These are phyloP conservation scores for Ceratoteleas bidentatus DNA, from an alignment of 1,140 invertebrate genomes.

Conservation along the genomic window DNA sequence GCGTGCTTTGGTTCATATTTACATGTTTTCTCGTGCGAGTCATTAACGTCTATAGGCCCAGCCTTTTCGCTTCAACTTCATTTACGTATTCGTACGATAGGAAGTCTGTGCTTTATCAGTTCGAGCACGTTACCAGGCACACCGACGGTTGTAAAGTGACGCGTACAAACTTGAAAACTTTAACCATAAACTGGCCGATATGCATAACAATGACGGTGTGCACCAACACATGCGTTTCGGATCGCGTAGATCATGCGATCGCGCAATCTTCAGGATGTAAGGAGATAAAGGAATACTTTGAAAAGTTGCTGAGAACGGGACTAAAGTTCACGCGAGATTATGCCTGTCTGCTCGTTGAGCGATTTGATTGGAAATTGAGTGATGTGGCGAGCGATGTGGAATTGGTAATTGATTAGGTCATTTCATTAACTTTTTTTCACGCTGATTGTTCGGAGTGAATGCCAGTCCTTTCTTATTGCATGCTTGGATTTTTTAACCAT, in stretches of 20 bases:
- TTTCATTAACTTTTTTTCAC: not conserved
- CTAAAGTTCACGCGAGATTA: conserved; percentile 48
- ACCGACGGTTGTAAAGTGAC: conserved; percentile 58
- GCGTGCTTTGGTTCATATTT: conserved; percentile 46
- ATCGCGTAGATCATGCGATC: conserved; percentile 53
- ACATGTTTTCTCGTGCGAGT: conserved; percentile 60
- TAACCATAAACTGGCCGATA: conserved; percentile 65
- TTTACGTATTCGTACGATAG: conserved; percentile 62
- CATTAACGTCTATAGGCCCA: conserved; percentile 58
- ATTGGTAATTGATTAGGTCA: conserved; percentile 21
- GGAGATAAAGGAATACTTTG: conserved; percentile 55
- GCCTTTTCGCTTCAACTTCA: conserved; percentile 60
- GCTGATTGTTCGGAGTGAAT: too few species aligned
- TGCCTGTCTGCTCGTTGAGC: conserved; percentile 20
- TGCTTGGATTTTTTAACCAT: too few species aligned
- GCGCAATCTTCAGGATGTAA: conserved; percentile 48
- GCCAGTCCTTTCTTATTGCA: too few species aligned
- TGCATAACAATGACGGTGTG: conserved; percentile 66
- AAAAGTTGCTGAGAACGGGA: conserved; percentile 52
- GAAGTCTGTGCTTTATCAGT: conserved; percentile 61
- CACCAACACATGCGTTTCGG: conserved; percentile 47
- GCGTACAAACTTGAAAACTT: conserved; percentile 65
- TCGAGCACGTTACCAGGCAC: conserved; percentile 56
- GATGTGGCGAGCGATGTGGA: conserved; percentile 10
- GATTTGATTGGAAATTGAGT: conserved; percentile 31